Evolutionary conservation across 2,113 vertebrate species (phyloP), one percentile per base, ranked within the genome.

Genomic region (Nanger granti): DNA sequence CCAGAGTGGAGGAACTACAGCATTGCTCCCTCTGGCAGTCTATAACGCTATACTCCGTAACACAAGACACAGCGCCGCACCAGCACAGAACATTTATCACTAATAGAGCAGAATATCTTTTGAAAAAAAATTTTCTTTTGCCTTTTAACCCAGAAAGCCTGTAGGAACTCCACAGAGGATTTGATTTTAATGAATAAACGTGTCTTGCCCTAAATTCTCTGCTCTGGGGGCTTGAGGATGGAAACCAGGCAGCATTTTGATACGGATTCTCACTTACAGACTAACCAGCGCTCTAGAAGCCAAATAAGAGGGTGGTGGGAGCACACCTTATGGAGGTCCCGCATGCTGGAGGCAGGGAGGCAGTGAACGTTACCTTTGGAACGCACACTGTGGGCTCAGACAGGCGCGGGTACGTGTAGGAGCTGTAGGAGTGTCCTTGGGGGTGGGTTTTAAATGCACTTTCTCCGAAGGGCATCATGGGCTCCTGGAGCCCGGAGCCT

Each of bases 381-480:
- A 99, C 90, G 97, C 99, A 99, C 96, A 99, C 99, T 37, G 99
- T 98, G 0, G 98, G 99, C 99, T 99, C 99, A 0, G 99, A 99
- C 97, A 99, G 98, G 94, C 99, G 99, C 18, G 99, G 99, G 98
- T 99, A 99, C 88, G 99, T 99, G 98, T 99, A 99, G 89, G 99
- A 99, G 98, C 99, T 99, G 99, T 99, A 99, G 0, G 99, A 98
- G 92, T 99, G 99, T 87, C 99, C 99, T 95, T 99, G 99, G 83
- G 99, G 98, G 80, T 99, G 99, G 89, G 99, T 99, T 99, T 99
- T 99, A 98, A 99, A 99, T 91, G 99, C 99, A 60, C 99, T 99
- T 82, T 99, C 98, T 69, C 99, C 99, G 0, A 99, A 99, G 57
- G 99, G 99, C 97, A 99, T 97, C 97, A 99, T 99, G 1, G 99